Percentiles rank a stretch among this genome's conserved stretches.
Evolutionary conservation across 2,113 vertebrate genomes (phyloP).

Genomic region (Crocuta crocuta): DNA sequence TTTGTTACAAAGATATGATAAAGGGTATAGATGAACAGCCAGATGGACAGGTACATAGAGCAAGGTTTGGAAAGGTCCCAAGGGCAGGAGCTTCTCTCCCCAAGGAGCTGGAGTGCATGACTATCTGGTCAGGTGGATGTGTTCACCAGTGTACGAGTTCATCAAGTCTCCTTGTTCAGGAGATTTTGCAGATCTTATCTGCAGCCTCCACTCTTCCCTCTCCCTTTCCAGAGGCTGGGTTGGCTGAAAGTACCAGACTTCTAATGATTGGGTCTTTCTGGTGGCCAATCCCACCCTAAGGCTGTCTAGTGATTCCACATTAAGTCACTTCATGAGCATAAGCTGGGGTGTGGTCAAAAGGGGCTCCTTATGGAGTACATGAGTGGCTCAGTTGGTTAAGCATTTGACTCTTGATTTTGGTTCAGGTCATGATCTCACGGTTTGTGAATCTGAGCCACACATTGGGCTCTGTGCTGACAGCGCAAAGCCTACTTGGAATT

Average conservation of each 20-base stretch:
- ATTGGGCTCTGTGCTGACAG: too few species aligned
- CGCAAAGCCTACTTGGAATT: too few species aligned
- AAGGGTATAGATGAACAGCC: background rate
- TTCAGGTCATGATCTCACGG: too few species aligned
- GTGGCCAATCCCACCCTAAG: background rate
- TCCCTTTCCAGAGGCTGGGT: background rate
- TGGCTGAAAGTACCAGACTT: background rate
- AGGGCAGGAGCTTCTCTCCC: background rate
- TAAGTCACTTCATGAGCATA: background rate
- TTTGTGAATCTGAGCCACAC: too few species aligned
- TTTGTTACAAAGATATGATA: background rate
- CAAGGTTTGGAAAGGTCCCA: background rate
- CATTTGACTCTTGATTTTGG: too few species aligned
- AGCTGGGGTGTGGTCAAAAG: background rate
- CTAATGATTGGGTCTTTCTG: background rate
- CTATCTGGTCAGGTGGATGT: background rate
- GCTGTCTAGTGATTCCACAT: background rate
- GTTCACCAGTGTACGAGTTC: background rate
- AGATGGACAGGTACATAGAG: background rate
- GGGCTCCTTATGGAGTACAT: background rate
- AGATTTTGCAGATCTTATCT: background rate
- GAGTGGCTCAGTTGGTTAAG: too few species aligned
- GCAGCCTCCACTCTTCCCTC: background rate
- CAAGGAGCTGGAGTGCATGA: background rate
- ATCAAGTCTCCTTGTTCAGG: background rate